Evolutionary conservation across 2,888 invertebrate genomes (phyloP).

Genomic region (Cancer borealis): DNA sequence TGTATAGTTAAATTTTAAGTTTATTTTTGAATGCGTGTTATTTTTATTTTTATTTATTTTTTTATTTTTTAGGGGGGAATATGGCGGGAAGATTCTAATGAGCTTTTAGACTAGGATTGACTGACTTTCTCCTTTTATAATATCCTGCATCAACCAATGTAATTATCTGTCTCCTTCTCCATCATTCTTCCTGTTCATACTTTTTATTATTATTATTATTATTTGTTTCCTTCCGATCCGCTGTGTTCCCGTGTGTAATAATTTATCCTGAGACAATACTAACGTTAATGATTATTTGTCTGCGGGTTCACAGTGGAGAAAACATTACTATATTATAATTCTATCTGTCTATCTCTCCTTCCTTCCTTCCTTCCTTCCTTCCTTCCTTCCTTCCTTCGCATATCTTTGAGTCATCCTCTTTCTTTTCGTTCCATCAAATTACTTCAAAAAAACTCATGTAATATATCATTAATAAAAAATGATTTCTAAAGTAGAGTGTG

Average conservation of each 20-base stretch:
- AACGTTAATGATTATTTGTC: slow-evolving; percentile 11
- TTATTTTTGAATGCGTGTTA: too few relatives aligned
- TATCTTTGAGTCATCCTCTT: slow-evolving; percentile 66
- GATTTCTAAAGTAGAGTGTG: slow-evolving; percentile 70
- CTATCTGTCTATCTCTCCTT: too few relatives aligned
- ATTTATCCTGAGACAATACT: slow-evolving; percentile 23
- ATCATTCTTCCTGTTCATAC: background rate
- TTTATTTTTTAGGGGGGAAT: background rate
- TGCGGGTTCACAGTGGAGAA: background rate
- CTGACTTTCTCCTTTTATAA: background rate
- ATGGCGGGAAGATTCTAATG: background rate
- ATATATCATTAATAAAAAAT: slow-evolving; percentile 74
- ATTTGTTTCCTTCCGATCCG: background rate
- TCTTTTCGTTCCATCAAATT: slow-evolving; percentile 66
- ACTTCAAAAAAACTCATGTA: slow-evolving; percentile 74
- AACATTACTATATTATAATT: background rate
- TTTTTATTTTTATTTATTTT: too few relatives aligned
- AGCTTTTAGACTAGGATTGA: background rate
- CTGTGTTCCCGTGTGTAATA: background rate
- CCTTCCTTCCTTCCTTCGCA: background rate
- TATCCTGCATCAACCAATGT: background rate
- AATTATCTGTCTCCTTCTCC: background rate
- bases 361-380: background rate
- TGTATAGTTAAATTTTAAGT: background rate
- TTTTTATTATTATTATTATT: background rate